Base-by-base conservation (phyloP, 2,113 vertebrate species). In the Ondatra zibethicus region DNA sequence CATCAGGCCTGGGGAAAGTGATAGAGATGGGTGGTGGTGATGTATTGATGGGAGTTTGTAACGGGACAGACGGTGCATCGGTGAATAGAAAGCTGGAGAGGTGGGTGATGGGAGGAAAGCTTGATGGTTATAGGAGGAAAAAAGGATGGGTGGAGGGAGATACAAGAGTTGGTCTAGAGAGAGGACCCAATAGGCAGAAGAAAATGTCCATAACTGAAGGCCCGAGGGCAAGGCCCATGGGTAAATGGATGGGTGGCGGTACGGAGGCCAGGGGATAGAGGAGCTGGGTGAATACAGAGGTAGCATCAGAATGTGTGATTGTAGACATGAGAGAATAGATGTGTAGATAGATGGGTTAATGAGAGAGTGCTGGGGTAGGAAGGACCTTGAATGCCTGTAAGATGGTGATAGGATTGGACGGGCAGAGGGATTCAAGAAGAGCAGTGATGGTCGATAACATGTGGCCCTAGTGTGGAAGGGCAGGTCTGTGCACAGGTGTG, bases 381-480 rank as follows among this genome's bases (percentile, higher is more conserved):
- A 2, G 36, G 55, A 36, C 2, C 89, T 36, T 11, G 33, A 9
- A 17, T 50, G 11, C 1, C 13, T 29, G 23, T 33, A 3, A 50
- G 42, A 31, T 5, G 45, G 19, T 3, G 52, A 5, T 5, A 1
- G 42, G 65, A 12, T 42, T 0, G 1, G 65, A 1, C 4, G 17
- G 52, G 2, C 1, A 29, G 19, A 14, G 4, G 19, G 47, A 8
- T 13, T 12, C 52, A 5, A 21, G 81, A 29, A 13, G 52, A 3
- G 52, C 0, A 0, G 68, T 1, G 14, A 3, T 0, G 7, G 16
- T 7, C 1, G 2, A 3, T 1, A 36, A 2, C 2, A 58, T 1
- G 0, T 0, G 14, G 92, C n/a, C 9, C 16, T 42, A 45, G 42
- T 31, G 1, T 2, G 17, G 85, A 27, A 1, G 81, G 31, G 16